Base-by-base conservation (phyloP, 2,888 invertebrate genomes). In the Acheta domesticus region DNA sequence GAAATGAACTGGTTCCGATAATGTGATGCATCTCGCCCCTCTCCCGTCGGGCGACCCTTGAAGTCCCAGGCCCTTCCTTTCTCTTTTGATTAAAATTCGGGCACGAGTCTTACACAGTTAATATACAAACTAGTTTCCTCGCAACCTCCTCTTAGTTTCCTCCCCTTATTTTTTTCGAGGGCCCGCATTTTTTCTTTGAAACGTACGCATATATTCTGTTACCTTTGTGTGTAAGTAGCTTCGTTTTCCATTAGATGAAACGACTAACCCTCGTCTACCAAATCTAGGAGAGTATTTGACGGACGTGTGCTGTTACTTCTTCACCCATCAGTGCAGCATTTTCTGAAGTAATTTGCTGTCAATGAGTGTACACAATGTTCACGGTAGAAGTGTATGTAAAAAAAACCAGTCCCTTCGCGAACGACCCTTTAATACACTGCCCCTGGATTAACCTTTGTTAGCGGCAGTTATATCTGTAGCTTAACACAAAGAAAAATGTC, bases 171-270 rank as follows among this genome's bases (percentile, higher is more conserved):
- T 62, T 62, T 62, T 62, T 62, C n/a, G 62, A 19, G 62, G 62
- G 62, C 1, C 14, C 11, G n/a, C 62, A 62, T 62, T 62, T 62
- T 62, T 62, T 62, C 62, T 12, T 62, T 5, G 8, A 62, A 62
- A 62, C 62, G 62, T 62, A 62, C n/a, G 62, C 62, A 62, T 62
- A 62, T 62, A 62, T 62, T 62, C n/a, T 62, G 62, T n/a, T 62
- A 62, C 62, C n/a, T 62, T 62, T 62, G 62, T 62, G 62, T 62
- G 16, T 62, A 8, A 62, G 62, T 62, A 62, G 62, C 62, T 62
- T 62, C 62, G 62, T 62, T 62, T 62, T 62, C 62, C 62, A 62
- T n/a, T 62, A 62, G 62, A 62, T 62, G 5, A 62, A 62, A 62
- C 62, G 62, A 62, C 62, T 62, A 62, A 62, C 62, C 62, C 62